Percentiles rank a stretch among this genome's conserved stretches.
phyloP scores from a whole-genome alignment of 1,140 invertebrate species.

The Sesamia nonagrioides region DNA sequence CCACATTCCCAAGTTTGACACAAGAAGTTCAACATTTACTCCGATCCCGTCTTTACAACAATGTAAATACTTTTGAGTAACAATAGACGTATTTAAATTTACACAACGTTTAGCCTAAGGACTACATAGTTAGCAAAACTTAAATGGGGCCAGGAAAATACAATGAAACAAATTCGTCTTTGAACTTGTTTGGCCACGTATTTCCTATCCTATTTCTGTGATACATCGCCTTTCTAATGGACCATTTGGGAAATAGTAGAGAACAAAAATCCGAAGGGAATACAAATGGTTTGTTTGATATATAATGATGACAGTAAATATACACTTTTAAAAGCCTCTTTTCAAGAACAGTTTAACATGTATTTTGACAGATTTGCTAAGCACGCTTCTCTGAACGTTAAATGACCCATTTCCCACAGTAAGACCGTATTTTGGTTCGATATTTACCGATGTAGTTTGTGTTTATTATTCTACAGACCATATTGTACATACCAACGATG shows the following conservation, averaged over 20 bases:
- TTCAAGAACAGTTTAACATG: slow-evolving; percentile 12
- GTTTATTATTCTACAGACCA: slow-evolving; percentile 5
- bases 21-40: neutral
- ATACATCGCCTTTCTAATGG: slow-evolving; percentile 25
- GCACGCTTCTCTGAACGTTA: neutral
- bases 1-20: slow-evolving; percentile 18
- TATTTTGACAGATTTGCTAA: slow-evolving; percentile 24
- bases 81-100: slow-evolving; percentile 40
- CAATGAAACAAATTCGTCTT: slow-evolving; percentile 47
- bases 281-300: slow-evolving; percentile 28
- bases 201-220: slow-evolving; percentile 2
- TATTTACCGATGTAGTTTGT: neutral
- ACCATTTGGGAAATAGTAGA: slow-evolving; percentile 1
- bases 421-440: neutral
- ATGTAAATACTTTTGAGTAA: slow-evolving; percentile 42
- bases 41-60: neutral
- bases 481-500: neutral
- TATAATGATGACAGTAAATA: slow-evolving; percentile 3
- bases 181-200: slow-evolving; percentile 37
- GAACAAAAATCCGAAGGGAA: slow-evolving; percentile 27
- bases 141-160: slow-evolving; percentile 48
- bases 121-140: slow-evolving; percentile 30
- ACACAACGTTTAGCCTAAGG: slow-evolving; percentile 33
- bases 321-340: neutral
- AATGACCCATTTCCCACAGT: slow-evolving; percentile 30